Percentiles rank a stretch among this genome's conserved stretches.
phyloP scores from a whole-genome alignment of 2,797 vertebrate genomes.

The Takifugu rubripes region DNA sequence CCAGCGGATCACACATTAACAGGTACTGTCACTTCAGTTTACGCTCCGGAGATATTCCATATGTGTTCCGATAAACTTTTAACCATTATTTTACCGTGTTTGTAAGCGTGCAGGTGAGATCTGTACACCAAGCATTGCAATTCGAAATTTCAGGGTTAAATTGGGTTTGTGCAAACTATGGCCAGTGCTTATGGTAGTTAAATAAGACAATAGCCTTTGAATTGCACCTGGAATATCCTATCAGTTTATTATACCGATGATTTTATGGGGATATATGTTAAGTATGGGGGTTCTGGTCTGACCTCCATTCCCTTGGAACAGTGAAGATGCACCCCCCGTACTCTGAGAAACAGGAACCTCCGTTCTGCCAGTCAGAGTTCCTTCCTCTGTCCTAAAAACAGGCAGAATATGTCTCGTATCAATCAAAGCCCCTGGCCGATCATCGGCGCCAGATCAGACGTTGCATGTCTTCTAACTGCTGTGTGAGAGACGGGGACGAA shows the following conservation, averaged over 20 bases:
- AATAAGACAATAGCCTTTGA: no score
- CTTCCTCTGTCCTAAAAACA: conserved; percentile 14
- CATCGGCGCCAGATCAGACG: not conserved
- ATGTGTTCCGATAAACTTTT: no score
- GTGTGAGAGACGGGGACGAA: not conserved
- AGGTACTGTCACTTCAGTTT: conserved; percentile 38
- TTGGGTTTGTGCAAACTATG: no score
- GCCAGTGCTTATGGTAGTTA: no score
- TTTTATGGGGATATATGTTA: no score
- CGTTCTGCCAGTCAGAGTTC: conserved; percentile 39
- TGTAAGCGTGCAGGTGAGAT: no score
- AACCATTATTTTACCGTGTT: no score
- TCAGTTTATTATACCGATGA: no score
- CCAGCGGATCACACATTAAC: conserved; percentile 45
- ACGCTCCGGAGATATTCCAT: no score
- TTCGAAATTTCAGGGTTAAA: no score
- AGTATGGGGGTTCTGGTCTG: conserved; percentile 13
- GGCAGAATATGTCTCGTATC: conserved; percentile 19
- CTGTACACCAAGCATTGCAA: no score
- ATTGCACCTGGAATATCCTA: no score
- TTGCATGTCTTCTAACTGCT: not conserved
- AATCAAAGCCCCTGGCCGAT: conserved; percentile 13
- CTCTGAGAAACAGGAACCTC: conserved; percentile 46
- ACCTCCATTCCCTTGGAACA: conserved; percentile 5
- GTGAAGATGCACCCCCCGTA: conserved; percentile 19